Evolutionary conservation across 2,888 invertebrate genomes (phyloP).

Genomic region (Scotopteryx bipunctaria): DNA sequence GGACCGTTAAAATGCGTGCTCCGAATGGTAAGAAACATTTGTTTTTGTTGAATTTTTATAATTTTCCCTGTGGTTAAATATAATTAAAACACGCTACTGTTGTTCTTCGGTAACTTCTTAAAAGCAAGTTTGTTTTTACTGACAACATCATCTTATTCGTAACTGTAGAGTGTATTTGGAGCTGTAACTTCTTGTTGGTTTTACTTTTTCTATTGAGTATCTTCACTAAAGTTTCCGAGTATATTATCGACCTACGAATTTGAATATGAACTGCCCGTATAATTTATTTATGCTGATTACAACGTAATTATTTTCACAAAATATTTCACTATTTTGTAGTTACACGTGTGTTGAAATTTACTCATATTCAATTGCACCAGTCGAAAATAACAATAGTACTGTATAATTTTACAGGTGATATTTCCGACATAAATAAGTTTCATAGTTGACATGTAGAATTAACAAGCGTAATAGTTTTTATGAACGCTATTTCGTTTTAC

Average conservation of each 20-base stretch:
- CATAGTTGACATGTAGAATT: slow-evolving; percentile 2
- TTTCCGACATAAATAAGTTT: slow-evolving; percentile 6
- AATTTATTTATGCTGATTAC: not conserved
- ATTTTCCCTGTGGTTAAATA: not conserved
- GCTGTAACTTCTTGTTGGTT: too few relatives aligned
- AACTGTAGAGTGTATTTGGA: too few relatives aligned
- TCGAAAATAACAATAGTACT: slow-evolving; percentile 4
- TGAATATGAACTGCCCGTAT: too few relatives aligned
- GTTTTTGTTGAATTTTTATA: slow-evolving; percentile 14
- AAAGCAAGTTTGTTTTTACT: too few relatives aligned
- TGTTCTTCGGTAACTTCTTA: slow-evolving; percentile 8
- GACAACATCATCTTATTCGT: too few relatives aligned
- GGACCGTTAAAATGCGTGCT: slow-evolving; percentile 20
- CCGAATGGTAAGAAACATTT: slow-evolving; percentile 10
- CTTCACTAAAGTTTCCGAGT: too few relatives aligned
- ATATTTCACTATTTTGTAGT: not conserved
- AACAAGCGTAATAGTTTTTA: not conserved
- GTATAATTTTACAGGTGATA: not conserved
- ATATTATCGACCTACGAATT: too few relatives aligned
- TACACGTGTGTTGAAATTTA: not conserved
- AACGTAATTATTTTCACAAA: not conserved
- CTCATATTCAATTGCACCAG: slow-evolving; percentile 7
- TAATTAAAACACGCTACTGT: slow-evolving; percentile 12
- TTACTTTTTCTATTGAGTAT: too few relatives aligned
- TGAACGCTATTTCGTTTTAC: not conserved